Percentiles rank a stretch among this genome's conserved stretches.
Conservation (phyloP, 1,140 invertebrate genomes). For the Cydia strobilella region DNA sequence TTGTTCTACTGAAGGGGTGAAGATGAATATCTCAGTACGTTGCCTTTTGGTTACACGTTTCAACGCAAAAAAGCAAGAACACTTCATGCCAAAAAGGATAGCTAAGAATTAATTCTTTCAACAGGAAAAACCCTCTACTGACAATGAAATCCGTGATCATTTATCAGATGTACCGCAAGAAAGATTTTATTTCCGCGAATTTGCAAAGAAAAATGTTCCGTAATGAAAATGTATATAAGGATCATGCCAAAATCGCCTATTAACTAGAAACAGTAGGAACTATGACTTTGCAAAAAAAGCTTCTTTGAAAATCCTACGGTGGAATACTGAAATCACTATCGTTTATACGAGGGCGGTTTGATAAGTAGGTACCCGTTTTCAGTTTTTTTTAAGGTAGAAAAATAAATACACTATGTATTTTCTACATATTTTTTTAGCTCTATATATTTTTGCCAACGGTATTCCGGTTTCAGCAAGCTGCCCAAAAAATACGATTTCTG, state of each 20-base stretch:
- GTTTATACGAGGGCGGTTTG: neutral
- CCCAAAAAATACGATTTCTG: too few species aligned
- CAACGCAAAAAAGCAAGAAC: slow-evolving; percentile 18
- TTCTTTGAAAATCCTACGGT: neutral
- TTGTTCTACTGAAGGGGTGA: slow-evolving; percentile 74
- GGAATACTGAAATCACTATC: slow-evolving; percentile 9
- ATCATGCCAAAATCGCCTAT: neutral
- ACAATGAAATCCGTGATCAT: slow-evolving; percentile 26
- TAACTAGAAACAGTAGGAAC: neutral
- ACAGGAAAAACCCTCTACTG: slow-evolving; percentile 11
- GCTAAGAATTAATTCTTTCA: slow-evolving; percentile 17
- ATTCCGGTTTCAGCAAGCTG: too few species aligned
- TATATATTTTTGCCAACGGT: too few species aligned
- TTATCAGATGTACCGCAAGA: slow-evolving; percentile 22
- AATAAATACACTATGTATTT: too few species aligned
- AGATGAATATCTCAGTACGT: slow-evolving; percentile 71
- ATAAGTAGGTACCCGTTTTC: too few species aligned
- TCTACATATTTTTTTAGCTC: too few species aligned
- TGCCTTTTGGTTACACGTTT: slow-evolving; percentile 51
- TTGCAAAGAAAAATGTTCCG: neutral
- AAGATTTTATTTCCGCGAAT: neutral
- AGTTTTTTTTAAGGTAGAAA: too few species aligned
- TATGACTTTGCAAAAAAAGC: neutral
- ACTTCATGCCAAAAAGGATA: slow-evolving; percentile 43
- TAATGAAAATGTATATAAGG: slow-evolving; percentile 18